phyloP scores from a whole-genome alignment of 2,888 invertebrate species.

The Chrysolina americana region DNA sequence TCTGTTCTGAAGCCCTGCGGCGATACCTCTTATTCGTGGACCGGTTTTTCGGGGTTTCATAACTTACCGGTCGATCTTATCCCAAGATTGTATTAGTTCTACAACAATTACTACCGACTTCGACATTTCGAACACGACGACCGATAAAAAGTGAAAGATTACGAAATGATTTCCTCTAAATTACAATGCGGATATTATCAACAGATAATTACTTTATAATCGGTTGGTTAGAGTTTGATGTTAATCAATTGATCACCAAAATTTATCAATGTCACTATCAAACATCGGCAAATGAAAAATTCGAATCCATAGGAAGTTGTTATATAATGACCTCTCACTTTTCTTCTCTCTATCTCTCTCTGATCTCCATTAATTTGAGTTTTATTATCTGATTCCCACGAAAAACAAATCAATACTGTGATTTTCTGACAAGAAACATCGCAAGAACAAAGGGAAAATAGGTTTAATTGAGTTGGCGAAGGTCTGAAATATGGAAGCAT shows the following conservation, averaged over 20 bases:
- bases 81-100: constrained; percentile 27
- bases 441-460: too few relatives aligned
- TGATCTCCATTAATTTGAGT: too few relatives aligned
- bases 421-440: too few relatives aligned
- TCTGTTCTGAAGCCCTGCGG: constrained; percentile 38
- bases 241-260: neutral
- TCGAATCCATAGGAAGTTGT: too few relatives aligned
- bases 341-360: too few relatives aligned
- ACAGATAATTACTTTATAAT: neutral
- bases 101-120: constrained; percentile 32
- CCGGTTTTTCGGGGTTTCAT: constrained; percentile 41
- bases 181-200: neutral
- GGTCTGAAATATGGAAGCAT: too few relatives aligned
- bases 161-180: neutral
- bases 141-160: constrained; percentile 22
- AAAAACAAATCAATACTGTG: too few relatives aligned
- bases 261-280: too few relatives aligned
- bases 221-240: neutral
- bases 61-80: constrained; percentile 28
- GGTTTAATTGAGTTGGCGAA: too few relatives aligned
- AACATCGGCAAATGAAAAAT: too few relatives aligned
- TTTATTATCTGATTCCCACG: too few relatives aligned
- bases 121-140: constrained; percentile 22
- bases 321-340: too few relatives aligned
- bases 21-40: constrained; percentile 31